Evolutionary conservation across 2,797 vertebrate genomes (phyloP).

Genomic region (Mareca penelope): DNA sequence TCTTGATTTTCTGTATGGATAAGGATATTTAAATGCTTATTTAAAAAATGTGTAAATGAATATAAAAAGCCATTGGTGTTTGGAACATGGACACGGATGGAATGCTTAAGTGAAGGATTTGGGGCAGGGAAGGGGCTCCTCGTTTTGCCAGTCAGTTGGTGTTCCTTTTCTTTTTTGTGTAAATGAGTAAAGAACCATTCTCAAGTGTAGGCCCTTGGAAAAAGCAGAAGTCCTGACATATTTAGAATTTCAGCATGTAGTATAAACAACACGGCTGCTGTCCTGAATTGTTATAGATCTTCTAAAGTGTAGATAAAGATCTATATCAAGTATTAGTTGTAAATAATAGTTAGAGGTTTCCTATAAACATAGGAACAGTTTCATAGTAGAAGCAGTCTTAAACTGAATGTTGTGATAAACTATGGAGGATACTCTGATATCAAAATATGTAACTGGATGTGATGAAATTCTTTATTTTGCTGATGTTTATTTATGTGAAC

Average conservation of each 20-base stretch:
- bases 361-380: background rate
- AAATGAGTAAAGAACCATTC: background rate
- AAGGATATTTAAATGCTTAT: slow-evolving; percentile 62
- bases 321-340: background rate
- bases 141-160: background rate
- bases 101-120: slow-evolving; percentile 29
- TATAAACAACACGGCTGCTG: slow-evolving; percentile 6
- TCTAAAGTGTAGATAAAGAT: background rate
- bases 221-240: background rate
- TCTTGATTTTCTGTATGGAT: slow-evolving; percentile 51
- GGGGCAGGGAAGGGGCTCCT: background rate
- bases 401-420: background rate
- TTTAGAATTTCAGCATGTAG: slow-evolving; percentile 11
- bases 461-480: background rate
- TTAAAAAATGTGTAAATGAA: background rate
- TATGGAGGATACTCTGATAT: background rate
- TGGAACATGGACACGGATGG: slow-evolving; percentile 20
- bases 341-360: background rate
- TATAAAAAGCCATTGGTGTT: background rate
- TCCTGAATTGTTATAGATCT: background rate
- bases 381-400: background rate
- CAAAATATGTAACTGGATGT: background rate
- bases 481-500: rapidly evolving
- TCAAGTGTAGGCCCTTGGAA: background rate
- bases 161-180: background rate